A percentile compares a stretch with the other conserved stretches of the same genome.
These are phyloP conservation scores for Tachina fera DNA, from an alignment of 2,888 invertebrate genomes.

Conservation along the genomic window DNA sequence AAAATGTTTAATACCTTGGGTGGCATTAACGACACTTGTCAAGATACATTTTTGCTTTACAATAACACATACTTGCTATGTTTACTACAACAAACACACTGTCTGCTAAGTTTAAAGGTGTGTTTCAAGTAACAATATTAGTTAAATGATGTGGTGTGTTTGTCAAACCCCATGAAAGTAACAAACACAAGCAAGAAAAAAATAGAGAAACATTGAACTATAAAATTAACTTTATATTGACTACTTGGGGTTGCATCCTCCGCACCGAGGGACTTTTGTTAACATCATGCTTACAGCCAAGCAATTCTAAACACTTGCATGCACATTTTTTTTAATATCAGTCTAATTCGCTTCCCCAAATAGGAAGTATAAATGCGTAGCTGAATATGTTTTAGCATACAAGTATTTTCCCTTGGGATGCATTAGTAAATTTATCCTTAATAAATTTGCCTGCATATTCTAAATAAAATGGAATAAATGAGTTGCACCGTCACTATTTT, in stretches of 20 bases:
- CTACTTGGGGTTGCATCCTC: constrained; percentile 57
- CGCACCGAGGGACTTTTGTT: constrained; percentile 47
- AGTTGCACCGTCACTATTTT: constrained; percentile 63
- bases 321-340: neutral
- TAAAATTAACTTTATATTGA: constrained; percentile 66
- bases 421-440: constrained; percentile 58
- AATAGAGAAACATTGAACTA: constrained; percentile 40
- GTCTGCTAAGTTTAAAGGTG: constrained; percentile 27
- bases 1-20: constrained; percentile 80
- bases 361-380: neutral
- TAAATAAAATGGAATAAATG: constrained; percentile 50
- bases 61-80: neutral
- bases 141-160: neutral
- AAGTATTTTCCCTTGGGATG: constrained; percentile 61
- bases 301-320: neutral
- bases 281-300: constrained; percentile 2
- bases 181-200: neutral
- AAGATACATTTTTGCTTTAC: constrained; percentile 19
- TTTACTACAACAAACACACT: neutral
- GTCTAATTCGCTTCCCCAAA: neutral
- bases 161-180: neutral
- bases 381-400: constrained; percentile 5
- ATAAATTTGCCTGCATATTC: constrained; percentile 45
- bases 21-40: constrained; percentile 76
- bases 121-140: neutral